These are phyloP conservation scores for Pedionomus torquatus DNA, from an alignment of 2,113 vertebrate genomes.

Conservation along the genomic window DNA sequence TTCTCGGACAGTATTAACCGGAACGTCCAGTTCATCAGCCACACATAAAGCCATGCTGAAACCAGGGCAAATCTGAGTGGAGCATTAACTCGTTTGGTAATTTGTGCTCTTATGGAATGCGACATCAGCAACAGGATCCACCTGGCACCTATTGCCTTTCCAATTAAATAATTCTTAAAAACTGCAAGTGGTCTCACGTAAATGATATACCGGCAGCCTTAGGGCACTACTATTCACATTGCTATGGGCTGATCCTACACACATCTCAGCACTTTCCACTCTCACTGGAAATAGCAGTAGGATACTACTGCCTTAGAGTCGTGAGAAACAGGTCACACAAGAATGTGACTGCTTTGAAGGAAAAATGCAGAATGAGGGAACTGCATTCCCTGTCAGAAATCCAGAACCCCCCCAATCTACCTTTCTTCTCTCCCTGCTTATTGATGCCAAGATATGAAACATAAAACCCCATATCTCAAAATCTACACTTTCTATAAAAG, in stretches of 20 bases:
- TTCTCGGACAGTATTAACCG: slow-evolving; percentile 6
- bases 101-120: slow-evolving; percentile 20
- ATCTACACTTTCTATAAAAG: background rate
- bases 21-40: slow-evolving; percentile 23
- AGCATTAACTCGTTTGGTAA: background rate
- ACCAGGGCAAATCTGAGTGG: background rate
- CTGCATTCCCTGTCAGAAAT: background rate
- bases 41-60: background rate
- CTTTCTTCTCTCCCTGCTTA: background rate
- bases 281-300: background rate
- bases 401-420: rapidly evolving
- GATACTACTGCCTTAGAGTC: background rate
- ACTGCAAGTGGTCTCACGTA: background rate
- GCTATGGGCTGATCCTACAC: background rate
- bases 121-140: background rate
- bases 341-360: background rate
- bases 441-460: background rate
- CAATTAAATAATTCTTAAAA: background rate
- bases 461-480: background rate
- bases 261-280: background rate
- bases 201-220: background rate
- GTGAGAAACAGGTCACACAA: background rate
- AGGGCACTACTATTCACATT: background rate
- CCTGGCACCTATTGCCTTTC: background rate
- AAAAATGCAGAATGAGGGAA: background rate